A percentile compares a stretch with the other conserved stretches of the same genome.
phyloP scores from a whole-genome alignment of 2,888 invertebrate species.

The Sialis fuliginosa region DNA sequence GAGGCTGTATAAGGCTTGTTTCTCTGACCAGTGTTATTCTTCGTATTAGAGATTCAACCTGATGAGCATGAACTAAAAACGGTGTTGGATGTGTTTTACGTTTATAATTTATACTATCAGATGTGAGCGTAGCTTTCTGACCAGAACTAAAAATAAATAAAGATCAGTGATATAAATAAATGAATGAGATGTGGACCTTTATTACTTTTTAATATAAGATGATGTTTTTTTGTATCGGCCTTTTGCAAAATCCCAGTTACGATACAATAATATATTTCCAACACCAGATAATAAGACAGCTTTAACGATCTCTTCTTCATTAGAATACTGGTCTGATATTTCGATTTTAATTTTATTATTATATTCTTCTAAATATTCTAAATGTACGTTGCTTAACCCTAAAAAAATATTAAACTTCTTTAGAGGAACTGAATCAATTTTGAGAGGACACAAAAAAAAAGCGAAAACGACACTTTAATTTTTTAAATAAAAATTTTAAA shows the following conservation, averaged over 20 bases:
- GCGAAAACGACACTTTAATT: neutral
- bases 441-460: neutral
- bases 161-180: neutral
- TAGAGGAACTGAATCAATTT: conserved; percentile 1
- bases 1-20: conserved; percentile 36
- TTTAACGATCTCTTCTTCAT: conserved; percentile 35
- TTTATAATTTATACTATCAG: conserved; percentile 45
- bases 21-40: conserved; percentile 36
- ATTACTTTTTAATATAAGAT: neutral
- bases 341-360: conserved; percentile 19
- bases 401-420: conserved; percentile 13
- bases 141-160: conserved; percentile 27
- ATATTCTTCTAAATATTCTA: conserved; percentile 32
- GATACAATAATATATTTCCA: conserved; percentile 31
- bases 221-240: conserved; percentile 26
- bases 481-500: neutral
- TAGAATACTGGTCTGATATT: conserved; percentile 28
- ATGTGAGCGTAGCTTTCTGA: conserved; percentile 34
- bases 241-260: conserved; percentile 30
- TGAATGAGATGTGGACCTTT: neutral
- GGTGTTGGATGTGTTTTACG: conserved; percentile 25
- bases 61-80: conserved; percentile 36
- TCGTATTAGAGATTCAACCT: conserved; percentile 34
- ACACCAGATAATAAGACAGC: conserved; percentile 39
- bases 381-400: conserved; percentile 36